These are phyloP conservation scores for Zaprionus nigranus DNA, from an alignment of 1,140 invertebrate species.

Conservation along the genomic window DNA sequence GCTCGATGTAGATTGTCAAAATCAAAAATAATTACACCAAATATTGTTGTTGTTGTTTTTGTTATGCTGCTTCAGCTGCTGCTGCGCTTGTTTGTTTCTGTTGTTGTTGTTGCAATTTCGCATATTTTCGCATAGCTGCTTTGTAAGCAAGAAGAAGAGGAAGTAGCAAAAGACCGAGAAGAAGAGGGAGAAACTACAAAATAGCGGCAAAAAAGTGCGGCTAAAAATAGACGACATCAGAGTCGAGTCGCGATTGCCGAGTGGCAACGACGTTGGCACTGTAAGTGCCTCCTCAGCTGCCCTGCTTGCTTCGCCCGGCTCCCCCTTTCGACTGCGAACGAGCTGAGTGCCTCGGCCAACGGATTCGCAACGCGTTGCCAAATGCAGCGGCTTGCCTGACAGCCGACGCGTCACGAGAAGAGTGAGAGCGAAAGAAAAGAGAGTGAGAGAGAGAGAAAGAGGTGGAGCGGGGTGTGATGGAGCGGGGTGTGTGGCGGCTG, in stretches of 20 bases:
- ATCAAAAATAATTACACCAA: slow-evolving; percentile 74
- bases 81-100: background rate
- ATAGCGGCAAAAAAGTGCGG: slow-evolving; percentile 51
- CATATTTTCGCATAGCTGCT: slow-evolving; percentile 69
- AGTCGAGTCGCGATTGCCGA: slow-evolving; percentile 24
- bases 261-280: slow-evolving; percentile 65
- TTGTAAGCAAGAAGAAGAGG: slow-evolving; percentile 50
- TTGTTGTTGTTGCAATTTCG: slow-evolving; percentile 43
- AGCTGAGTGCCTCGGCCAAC: slow-evolving; percentile 31
- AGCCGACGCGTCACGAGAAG: slow-evolving; percentile 13
- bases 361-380: slow-evolving; percentile 65
- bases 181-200: slow-evolving; percentile 39
- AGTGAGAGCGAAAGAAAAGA: background rate
- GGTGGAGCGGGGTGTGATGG: background rate
- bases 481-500: background rate
- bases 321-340: slow-evolving; percentile 15
- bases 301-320: background rate
- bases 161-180: background rate
- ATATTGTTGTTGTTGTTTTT: slow-evolving; percentile 38
- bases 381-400: slow-evolving; percentile 63
- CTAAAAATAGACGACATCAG: slow-evolving; percentile 73
- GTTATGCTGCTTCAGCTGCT: background rate
- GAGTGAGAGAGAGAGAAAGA: background rate
- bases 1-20: slow-evolving; percentile 30
- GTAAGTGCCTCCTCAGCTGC: slow-evolving; percentile 58